Conservation (phyloP, 2,113 vertebrate species). For the Oxyura jamaicensis region DNA sequence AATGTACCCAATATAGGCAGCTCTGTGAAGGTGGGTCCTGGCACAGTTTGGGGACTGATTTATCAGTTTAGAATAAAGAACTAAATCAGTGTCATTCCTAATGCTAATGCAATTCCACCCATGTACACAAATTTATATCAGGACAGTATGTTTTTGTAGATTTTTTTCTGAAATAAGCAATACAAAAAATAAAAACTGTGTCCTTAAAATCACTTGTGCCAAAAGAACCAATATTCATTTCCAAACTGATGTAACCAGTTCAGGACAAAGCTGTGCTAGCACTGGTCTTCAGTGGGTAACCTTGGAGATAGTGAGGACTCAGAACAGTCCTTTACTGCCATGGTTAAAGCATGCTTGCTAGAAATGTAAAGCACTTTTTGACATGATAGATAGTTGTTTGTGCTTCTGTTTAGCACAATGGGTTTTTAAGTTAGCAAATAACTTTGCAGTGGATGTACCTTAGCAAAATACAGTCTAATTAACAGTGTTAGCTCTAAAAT, state of each 20-base stretch:
- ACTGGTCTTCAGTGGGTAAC: background rate
- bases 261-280: background rate
- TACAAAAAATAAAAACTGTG: background rate
- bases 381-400: constrained; percentile 3
- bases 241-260: background rate
- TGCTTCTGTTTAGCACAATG: constrained; percentile 1
- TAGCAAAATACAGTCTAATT: constrained; percentile 70
- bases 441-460: constrained; percentile 37
- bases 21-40: background rate
- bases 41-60: background rate
- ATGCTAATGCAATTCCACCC: background rate
- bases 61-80: background rate
- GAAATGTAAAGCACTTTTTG: background rate
- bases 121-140: background rate
- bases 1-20: background rate
- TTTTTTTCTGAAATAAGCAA: background rate
- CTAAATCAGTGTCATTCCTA: background rate
- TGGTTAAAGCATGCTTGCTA: background rate
- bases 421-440: constrained; percentile 27
- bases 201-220: background rate
- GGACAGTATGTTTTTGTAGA: background rate
- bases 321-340: background rate
- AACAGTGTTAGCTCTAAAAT: constrained; percentile 77
- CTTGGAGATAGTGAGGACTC: background rate
- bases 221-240: background rate